Percentiles rank a stretch among this genome's conserved stretches.
These are phyloP conservation scores for Riparia riparia DNA, from an alignment of 2,113 vertebrate genomes.

Conservation along the genomic window DNA sequence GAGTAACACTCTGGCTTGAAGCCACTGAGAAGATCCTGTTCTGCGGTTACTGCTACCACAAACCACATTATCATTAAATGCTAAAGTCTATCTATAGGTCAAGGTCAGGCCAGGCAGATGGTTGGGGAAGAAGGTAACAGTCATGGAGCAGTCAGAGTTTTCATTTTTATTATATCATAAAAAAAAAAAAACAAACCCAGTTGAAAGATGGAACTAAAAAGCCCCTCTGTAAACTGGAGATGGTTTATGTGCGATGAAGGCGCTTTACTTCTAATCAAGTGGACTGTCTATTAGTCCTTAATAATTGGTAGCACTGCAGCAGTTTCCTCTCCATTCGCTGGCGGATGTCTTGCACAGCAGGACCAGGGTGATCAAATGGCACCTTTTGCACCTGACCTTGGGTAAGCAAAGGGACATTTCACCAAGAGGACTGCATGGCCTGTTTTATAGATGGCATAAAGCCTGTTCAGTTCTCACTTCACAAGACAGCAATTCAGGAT, in stretches of 20 bases:
- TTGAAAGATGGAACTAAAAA: neutral
- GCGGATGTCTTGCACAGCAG: neutral
- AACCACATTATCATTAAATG: slow-evolving; percentile 73
- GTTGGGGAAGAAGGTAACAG: neutral
- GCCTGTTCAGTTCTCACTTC: neutral
- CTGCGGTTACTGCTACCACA: slow-evolving; percentile 74
- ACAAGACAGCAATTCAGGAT: neutral
- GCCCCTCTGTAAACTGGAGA: neutral
- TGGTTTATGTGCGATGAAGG: neutral
- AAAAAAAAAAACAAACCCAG: neutral
- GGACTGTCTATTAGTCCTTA: neutral
- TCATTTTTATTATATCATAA: neutral
- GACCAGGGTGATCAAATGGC: neutral
- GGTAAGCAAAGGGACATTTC: neutral
- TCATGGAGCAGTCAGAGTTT: neutral
- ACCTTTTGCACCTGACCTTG: neutral
- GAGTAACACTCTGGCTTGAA: slow-evolving; percentile 47
- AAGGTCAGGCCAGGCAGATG: slow-evolving; percentile 72
- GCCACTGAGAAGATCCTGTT: slow-evolving; percentile 77
- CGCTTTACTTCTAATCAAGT: neutral
- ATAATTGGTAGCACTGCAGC: neutral
- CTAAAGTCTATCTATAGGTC: slow-evolving; percentile 69
- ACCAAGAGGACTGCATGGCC: neutral
- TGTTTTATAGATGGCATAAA: slow-evolving; percentile 26
- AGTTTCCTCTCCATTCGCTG: neutral